These are phyloP conservation scores for Sternotherus odoratus DNA, from an alignment of 2,797 vertebrate genomes.

Conservation along the genomic window DNA sequence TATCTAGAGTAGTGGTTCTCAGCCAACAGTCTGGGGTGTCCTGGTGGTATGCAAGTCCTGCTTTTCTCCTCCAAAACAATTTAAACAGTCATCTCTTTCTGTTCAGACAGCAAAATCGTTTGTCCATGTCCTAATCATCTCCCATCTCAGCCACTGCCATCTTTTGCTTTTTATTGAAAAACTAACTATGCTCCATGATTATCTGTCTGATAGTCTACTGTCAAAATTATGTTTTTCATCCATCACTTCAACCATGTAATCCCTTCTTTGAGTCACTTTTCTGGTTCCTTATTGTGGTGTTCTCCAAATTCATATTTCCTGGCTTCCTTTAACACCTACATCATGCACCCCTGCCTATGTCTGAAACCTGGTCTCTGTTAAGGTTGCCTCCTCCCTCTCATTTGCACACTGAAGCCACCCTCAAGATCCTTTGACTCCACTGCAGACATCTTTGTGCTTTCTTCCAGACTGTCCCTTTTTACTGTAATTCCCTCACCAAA, in stretches of 20 bases:
- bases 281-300: not conserved
- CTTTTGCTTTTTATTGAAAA: not conserved
- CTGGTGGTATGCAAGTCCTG: not conserved
- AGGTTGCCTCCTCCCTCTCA: not conserved
- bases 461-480: not conserved
- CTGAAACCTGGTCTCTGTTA: not conserved
- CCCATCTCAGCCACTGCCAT: fast-evolving
- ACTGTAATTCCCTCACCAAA: not conserved
- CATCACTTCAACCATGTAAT: fast-evolving
- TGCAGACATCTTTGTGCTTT: not conserved
- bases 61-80: not conserved
- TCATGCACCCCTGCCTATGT: not conserved
- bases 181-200: not conserved
- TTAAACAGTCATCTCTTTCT: not conserved
- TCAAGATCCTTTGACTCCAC: not conserved
- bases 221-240: not conserved
- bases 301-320: not conserved
- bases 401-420: not conserved
- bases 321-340: not conserved
- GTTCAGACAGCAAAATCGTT: not conserved
- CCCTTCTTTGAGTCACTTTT: not conserved
- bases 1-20: not conserved
- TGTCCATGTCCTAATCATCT: not conserved
- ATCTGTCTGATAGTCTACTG: not conserved
- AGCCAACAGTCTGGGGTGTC: too few species aligned